These are phyloP conservation scores for Sylvia borin DNA, from an alignment of 2,797 vertebrate species.

Conservation along the genomic window DNA sequence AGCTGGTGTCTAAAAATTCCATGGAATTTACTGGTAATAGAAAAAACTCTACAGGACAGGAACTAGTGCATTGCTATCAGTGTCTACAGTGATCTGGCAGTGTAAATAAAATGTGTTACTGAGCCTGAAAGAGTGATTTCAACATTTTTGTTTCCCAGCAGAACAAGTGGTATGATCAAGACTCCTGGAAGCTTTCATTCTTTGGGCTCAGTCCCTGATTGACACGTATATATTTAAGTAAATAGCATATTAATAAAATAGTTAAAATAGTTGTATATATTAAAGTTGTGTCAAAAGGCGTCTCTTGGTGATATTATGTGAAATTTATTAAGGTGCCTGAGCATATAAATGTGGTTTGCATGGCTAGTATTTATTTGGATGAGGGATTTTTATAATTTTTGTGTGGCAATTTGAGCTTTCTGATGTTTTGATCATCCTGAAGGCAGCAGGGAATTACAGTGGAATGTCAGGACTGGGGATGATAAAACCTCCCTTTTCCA, in stretches of 20 bases:
- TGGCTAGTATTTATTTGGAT: neutral
- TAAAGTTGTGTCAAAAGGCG: neutral
- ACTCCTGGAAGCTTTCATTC: neutral
- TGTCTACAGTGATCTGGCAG: neutral
- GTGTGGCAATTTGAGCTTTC: neutral
- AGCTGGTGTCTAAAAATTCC: neutral
- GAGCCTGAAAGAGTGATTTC: neutral
- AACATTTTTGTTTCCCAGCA: neutral
- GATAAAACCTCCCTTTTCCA: neutral
- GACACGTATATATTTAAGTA: neutral
- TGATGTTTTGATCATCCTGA: neutral
- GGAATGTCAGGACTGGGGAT: neutral
- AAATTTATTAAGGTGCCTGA: neutral
- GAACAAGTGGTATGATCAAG: neutral
- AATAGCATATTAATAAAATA: neutral
- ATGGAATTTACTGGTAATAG: neutral
- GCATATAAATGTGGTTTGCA: neutral
- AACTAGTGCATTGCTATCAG: neutral
- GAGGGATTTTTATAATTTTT: neutral
- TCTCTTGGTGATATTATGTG: neutral
- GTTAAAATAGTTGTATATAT: neutral
- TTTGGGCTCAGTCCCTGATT: neutral
- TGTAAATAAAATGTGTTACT: neutral
- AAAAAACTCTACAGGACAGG: neutral
- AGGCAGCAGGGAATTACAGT: neutral